Evolutionary conservation across 2,797 vertebrate genomes (phyloP), one percentile per base, ranked within the genome.

Genomic region (Sylvilagus floridanus): DNA sequence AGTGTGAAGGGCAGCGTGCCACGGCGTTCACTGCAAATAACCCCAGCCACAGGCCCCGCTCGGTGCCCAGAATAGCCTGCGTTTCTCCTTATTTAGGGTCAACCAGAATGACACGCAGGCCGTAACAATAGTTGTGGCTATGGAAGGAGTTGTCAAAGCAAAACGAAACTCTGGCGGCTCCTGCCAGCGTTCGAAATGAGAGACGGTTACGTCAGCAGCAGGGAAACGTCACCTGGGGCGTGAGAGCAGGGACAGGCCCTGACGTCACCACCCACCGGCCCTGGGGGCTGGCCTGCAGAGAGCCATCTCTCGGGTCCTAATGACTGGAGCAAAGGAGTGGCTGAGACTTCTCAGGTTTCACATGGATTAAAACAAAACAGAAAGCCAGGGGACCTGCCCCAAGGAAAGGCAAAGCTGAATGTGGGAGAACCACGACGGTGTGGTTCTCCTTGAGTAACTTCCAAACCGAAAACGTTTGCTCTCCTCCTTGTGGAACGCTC

Each of bases 131-230:
- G 79, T 95, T 85, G 86, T 96, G 94, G 91, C 89, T 93, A 81
- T 72, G 91, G 81, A 83, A 95, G 68, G 77, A 96, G 95, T 96
- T 96, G 91, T 94, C 96, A 94, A 94, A 96, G 79, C 96, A 96
- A 91, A 96, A 65, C 90, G 76, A 88, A 94, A 90, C 50, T 73
- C 89, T 57, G 82, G 82, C 87, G 93, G 96, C 94, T 90, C 90
- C 92, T 7, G 92, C 57, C 81, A 84, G 84, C 77, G 21, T 92
- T 73, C 35, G 77, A 93, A 93, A 94, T 5, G n/a, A 71, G 82
- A 47, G 76, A 52, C 22, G 68, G 85, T 87, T 14, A 88, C 32
- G 1, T 93, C 7, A 21, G 19, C 71, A 21, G 87, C 54, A 24
- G 0, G 7, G 65, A 47, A 13, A 1, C 7, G 26, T 68, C 88